A percentile compares a stretch with the other conserved stretches of the same genome.
Conservation (phyloP, 2,797 vertebrate species). For the Zalophus californianus region DNA sequence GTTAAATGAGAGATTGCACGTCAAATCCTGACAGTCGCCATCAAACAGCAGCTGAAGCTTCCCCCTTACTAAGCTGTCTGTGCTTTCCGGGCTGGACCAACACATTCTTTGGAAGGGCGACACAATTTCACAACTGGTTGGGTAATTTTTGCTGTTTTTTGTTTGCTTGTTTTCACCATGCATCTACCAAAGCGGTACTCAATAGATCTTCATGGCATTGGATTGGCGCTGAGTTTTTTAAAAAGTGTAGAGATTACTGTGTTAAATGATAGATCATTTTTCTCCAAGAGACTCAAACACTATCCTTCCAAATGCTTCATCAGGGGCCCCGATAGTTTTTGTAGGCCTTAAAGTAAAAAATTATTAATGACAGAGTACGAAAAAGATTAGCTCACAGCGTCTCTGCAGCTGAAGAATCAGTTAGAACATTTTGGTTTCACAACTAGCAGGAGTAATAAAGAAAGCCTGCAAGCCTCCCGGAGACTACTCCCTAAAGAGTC, state of each 20-base stretch:
- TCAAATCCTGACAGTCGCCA: accelerated
- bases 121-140: accelerated
- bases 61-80: accelerated
- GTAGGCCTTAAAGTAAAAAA: background rate
- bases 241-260: conserved; percentile 32
- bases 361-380: background rate
- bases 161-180: background rate
- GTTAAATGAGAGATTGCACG: accelerated
- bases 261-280: conserved; percentile 45
- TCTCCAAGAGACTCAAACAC: conserved; percentile 34
- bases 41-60: accelerated
- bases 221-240: conserved; percentile 36
- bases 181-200: background rate
- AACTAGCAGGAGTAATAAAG: background rate
- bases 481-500: accelerated
- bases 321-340: background rate
- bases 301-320: conserved; percentile 3
- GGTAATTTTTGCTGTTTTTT: background rate
- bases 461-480: accelerated
- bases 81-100: accelerated
- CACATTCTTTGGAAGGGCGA: too few relatives aligned
- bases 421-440: background rate
- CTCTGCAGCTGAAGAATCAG: background rate
- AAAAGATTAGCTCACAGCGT: background rate
- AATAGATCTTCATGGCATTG: background rate